Conservation (phyloP, 2,888 invertebrate genomes). For the Mystacides longicornis region DNA sequence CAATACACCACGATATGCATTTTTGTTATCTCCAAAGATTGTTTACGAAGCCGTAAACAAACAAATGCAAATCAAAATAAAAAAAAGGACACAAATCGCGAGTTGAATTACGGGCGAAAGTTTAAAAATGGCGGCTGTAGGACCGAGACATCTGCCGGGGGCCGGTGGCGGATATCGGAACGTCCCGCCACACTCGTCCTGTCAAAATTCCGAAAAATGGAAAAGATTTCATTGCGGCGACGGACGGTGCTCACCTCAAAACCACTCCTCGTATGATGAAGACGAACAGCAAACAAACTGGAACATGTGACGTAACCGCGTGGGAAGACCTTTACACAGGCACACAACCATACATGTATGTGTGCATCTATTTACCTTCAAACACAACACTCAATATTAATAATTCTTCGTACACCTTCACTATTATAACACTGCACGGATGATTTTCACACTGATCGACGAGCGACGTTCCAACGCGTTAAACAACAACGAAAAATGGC, state of each 20-base stretch:
- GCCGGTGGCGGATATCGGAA: constrained; percentile 10
- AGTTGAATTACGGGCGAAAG: constrained; percentile 12
- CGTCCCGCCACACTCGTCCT: constrained; percentile 3
- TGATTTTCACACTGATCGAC: background rate
- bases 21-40: no score
- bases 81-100: no score
- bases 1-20: background rate
- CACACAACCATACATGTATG: constrained; percentile 17
- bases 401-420: constrained; percentile 17
- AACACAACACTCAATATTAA: constrained; percentile 14
- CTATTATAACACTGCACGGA: constrained; percentile 14
- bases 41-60: background rate
- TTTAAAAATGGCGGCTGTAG: constrained; percentile 19
- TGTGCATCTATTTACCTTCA: constrained; percentile 20
- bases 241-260: constrained; percentile 10
- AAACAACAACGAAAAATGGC: background rate
- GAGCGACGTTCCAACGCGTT: no score
- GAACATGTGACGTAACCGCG: constrained; percentile 23
- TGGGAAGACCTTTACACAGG: constrained; percentile 20
- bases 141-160: constrained; percentile 21
- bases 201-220: background rate
- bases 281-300: constrained; percentile 13
- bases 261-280: constrained; percentile 3
- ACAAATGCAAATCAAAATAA: background rate
- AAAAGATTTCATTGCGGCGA: no score